Evolutionary conservation across 2,888 invertebrate species (phyloP).

Genomic region (Parnassius smintheus): DNA sequence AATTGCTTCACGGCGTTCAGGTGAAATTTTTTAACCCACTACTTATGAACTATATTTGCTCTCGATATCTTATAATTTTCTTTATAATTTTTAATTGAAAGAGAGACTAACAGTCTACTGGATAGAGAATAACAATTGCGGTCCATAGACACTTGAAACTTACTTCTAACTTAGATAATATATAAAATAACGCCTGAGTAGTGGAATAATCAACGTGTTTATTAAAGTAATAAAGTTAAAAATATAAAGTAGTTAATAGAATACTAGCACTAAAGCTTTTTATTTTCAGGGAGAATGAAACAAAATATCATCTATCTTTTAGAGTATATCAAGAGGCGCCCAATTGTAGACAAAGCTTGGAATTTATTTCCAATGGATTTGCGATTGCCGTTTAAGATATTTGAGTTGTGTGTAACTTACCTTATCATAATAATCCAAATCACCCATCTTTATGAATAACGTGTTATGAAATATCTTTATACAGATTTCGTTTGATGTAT

Average conservation of each 20-base stretch:
- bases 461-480: neutral
- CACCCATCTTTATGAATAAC: conserved; percentile 5
- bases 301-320: neutral
- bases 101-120: too few relatives aligned
- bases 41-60: too few relatives aligned
- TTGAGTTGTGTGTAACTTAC: conserved; percentile 4
- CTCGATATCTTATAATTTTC: too few relatives aligned
- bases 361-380: conserved; percentile 9
- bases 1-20: conserved; percentile 7
- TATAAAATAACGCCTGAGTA: too few relatives aligned
- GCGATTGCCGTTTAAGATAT: neutral
- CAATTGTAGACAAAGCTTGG: conserved; percentile 1
- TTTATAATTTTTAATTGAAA: too few relatives aligned
- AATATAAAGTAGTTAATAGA: too few relatives aligned
- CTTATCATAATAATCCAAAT: conserved; percentile 14
- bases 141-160: too few relatives aligned
- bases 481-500: neutral
- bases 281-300: neutral
- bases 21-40: too few relatives aligned
- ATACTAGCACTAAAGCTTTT: neutral
- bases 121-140: too few relatives aligned
- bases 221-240: too few relatives aligned
- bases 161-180: too few relatives aligned
- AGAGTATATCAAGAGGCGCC: conserved; percentile 2
- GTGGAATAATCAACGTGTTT: too few relatives aligned